Conservation (phyloP, 1,140 invertebrate genomes). For the Berghia stephanieae region DNA sequence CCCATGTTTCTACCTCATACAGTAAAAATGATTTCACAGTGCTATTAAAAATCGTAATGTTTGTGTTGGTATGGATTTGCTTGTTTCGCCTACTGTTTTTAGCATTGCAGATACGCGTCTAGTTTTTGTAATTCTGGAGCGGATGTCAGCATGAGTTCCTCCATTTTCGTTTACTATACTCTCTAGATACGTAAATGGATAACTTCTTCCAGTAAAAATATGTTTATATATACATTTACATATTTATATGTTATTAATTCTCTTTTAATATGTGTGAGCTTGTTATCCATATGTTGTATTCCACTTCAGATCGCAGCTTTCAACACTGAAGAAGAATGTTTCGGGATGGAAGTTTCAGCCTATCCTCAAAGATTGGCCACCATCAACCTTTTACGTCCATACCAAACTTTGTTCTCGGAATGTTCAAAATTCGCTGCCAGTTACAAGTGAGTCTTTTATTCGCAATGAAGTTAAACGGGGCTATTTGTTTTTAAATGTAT, state of each 20-base stretch:
- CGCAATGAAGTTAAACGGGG: no score
- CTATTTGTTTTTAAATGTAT: background rate
- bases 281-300: slow-evolving; percentile 5
- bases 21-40: no score
- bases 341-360: slow-evolving; percentile 18
- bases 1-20: no score
- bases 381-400: slow-evolving; percentile 21
- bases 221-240: background rate
- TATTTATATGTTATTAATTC: background rate
- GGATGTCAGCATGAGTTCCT: no score
- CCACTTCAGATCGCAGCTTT: slow-evolving; percentile 13
- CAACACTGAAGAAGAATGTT: slow-evolving; percentile 26
- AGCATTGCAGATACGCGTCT: no score
- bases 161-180: no score
- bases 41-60: no score
- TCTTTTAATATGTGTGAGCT: background rate
- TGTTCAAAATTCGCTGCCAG: slow-evolving; percentile 23
- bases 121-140: no score
- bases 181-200: no score
- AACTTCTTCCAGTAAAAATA: background rate
- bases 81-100: no score
- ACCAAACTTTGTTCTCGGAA: slow-evolving; percentile 21
- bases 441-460: slow-evolving; percentile 25
- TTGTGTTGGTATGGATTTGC: no score
- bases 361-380: slow-evolving; percentile 28